phyloP scores from a whole-genome alignment of 2,888 invertebrate genomes.

The Monoplex corrugatus region DNA sequence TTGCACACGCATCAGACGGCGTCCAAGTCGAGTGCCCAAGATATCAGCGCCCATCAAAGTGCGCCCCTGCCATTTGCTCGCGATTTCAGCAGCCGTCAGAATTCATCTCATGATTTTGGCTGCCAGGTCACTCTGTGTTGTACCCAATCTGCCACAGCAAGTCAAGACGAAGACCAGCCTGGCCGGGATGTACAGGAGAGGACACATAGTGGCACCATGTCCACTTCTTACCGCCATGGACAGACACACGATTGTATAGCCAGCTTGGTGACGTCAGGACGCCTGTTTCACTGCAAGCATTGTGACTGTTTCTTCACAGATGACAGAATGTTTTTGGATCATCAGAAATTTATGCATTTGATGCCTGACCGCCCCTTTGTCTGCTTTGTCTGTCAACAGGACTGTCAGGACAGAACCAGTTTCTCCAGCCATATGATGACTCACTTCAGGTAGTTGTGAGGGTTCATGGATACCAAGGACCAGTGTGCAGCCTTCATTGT shows the following conservation, averaged over 20 bases:
- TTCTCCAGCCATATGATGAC: slow-evolving; percentile 74
- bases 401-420: slow-evolving; percentile 75
- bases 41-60: too few relatives aligned
- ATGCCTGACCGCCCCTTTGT: slow-evolving; percentile 70
- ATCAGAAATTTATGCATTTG: slow-evolving; percentile 74
- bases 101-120: too few relatives aligned
- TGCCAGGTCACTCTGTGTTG: slow-evolving; percentile 72
- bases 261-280: slow-evolving; percentile 68
- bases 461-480: neutral
- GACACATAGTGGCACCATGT: slow-evolving; percentile 51
- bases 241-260: too few relatives aligned
- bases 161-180: too few relatives aligned
- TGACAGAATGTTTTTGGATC: slow-evolving; percentile 75
- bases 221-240: slow-evolving; percentile 61
- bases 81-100: too few relatives aligned
- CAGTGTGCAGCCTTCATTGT: too few relatives aligned
- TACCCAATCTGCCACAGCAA: slow-evolving; percentile 32
- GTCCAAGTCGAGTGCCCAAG: too few relatives aligned
- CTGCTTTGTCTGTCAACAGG: slow-evolving; percentile 73
- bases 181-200: too few relatives aligned
- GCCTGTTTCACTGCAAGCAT: slow-evolving; percentile 73
- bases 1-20: neutral
- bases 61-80: too few relatives aligned
- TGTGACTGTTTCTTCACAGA: slow-evolving; percentile 77
- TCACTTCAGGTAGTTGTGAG: slow-evolving; percentile 68